Conservation (phyloP, 2,797 vertebrate genomes). For the Coccyzus lansbergi region DNA sequence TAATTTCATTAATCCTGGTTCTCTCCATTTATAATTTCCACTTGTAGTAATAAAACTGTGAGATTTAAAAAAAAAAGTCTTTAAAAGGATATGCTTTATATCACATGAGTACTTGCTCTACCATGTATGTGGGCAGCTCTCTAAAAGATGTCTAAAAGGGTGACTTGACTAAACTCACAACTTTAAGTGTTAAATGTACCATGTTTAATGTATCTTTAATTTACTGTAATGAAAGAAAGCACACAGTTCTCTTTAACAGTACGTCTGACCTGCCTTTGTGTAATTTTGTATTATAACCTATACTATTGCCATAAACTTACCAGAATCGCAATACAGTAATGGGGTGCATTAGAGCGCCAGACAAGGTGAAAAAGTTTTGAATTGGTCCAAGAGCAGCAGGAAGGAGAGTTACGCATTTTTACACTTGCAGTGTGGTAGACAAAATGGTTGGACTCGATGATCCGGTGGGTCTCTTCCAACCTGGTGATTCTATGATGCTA, state of each 20-base stretch:
- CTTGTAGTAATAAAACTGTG: background rate
- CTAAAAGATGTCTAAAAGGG: background rate
- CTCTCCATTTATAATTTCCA: background rate
- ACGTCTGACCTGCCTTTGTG: background rate
- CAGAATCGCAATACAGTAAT: background rate
- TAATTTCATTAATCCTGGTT: constrained; percentile 17
- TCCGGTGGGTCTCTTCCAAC: too few species aligned
- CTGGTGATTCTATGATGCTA: too few species aligned
- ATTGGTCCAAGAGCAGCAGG: background rate
- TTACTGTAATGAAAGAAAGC: constrained; percentile 1
- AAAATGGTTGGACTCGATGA: too few species aligned
- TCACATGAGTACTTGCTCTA: background rate
- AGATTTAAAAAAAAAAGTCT: background rate
- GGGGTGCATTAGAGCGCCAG: background rate
- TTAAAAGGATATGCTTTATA: background rate
- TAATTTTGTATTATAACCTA: background rate
- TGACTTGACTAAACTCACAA: background rate
- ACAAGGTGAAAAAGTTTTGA: background rate
- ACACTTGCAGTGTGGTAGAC: background rate
- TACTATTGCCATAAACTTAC: background rate
- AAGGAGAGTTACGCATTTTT: background rate
- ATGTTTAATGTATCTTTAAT: background rate
- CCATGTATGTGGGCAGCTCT: background rate
- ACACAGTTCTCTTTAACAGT: background rate
- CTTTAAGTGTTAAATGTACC: background rate